Conservation (phyloP, 2,888 invertebrate genomes). For the Apoda limacodes region DNA sequence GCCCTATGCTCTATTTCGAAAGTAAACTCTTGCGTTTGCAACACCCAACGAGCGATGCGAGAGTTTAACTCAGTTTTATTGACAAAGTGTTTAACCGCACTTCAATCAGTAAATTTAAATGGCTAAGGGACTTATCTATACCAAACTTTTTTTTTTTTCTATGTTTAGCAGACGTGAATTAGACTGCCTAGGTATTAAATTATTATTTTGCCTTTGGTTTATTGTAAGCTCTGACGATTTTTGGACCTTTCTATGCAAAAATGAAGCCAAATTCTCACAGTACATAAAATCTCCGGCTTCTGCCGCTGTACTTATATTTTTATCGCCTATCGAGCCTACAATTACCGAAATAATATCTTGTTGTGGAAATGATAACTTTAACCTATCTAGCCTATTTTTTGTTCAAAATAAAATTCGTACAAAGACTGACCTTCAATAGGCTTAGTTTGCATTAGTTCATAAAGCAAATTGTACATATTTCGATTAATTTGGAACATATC, state of each 20-base stretch:
- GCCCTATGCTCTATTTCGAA: too few species aligned
- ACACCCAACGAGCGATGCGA: too few species aligned
- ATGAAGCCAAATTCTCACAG: slow-evolving; percentile 19
- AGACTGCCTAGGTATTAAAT: slow-evolving; percentile 2
- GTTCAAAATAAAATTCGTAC: slow-evolving; percentile 22
- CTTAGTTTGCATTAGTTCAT: slow-evolving; percentile 14
- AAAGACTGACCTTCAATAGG: slow-evolving; percentile 15
- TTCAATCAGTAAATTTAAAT: too few species aligned
- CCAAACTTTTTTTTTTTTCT: too few species aligned
- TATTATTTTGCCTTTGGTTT: slow-evolving; percentile 1
- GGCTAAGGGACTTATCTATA: too few species aligned
- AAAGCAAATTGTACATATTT: slow-evolving; percentile 17
- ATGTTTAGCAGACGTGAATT: not conserved
- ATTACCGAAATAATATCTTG: slow-evolving; percentile 21
- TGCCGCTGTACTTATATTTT: slow-evolving; percentile 18
- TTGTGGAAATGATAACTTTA: slow-evolving; percentile 18
- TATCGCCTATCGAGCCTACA: slow-evolving; percentile 20
- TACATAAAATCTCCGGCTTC: slow-evolving; percentile 20
- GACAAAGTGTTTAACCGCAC: too few species aligned
- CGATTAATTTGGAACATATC: slow-evolving; percentile 20
- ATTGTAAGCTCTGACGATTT: slow-evolving; percentile 1
- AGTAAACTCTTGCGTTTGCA: too few species aligned
- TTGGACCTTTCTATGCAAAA: slow-evolving; percentile 14
- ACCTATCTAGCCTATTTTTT: slow-evolving; percentile 18
- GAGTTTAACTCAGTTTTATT: too few species aligned